A percentile compares a stretch with the other conserved stretches of the same genome.
Evolutionary conservation across 2,888 invertebrate species (phyloP).

Genomic region (Fabriciana adippe): DNA sequence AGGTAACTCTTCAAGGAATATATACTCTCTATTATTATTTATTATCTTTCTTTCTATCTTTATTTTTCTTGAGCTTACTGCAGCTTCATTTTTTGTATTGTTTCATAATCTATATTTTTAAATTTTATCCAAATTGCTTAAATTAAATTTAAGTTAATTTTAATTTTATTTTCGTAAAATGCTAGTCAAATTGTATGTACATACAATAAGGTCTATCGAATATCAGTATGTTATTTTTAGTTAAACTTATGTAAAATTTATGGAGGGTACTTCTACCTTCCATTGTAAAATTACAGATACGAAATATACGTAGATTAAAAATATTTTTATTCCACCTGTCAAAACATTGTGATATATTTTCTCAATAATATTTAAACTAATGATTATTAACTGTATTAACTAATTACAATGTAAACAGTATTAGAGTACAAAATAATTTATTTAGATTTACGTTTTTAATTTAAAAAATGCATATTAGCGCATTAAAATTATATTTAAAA

Average conservation of each 20-base stretch:
- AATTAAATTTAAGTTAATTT: neutral
- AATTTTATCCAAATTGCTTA: neutral
- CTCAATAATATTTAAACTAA: slow-evolving; percentile 15
- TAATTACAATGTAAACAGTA: slow-evolving; percentile 19
- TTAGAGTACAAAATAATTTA: slow-evolving; percentile 28
- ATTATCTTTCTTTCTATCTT: too few species aligned
- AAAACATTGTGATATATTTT: slow-evolving; percentile 27
- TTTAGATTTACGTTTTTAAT: slow-evolving; percentile 14
- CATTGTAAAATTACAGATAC: neutral
- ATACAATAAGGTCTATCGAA: neutral
- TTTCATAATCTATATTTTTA: neutral
- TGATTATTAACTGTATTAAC: slow-evolving; percentile 1
- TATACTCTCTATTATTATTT: too few species aligned
- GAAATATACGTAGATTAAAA: neutral
- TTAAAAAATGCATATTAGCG: slow-evolving; percentile 1
- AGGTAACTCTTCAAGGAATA: too few species aligned
- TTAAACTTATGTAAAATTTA: neutral
- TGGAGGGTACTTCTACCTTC: too few species aligned
- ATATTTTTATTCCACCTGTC: slow-evolving; percentile 16
- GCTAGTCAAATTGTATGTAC: slow-evolving; percentile 25
- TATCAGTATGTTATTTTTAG: neutral
- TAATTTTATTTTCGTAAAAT: slow-evolving; percentile 13
- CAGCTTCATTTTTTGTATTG: too few species aligned
- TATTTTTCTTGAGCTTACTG: too few species aligned
- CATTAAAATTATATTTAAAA: neutral